These are phyloP conservation scores for Pteronotus mesoamericanus DNA, from an alignment of 2,797 vertebrate genomes.

Conservation along the genomic window DNA sequence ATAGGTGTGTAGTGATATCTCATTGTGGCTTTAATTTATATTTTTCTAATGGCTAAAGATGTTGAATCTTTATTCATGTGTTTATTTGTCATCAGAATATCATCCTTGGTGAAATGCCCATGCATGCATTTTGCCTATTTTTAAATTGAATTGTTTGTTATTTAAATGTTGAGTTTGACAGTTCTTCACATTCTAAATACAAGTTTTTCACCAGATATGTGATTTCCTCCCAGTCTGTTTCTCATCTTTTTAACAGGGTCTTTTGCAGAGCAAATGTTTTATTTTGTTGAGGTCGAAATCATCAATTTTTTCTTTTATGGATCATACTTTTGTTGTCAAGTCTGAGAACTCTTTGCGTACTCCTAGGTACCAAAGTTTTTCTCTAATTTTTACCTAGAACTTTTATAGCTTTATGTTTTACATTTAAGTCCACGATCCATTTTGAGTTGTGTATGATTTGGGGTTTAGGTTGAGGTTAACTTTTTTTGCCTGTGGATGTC, in stretches of 20 bases:
- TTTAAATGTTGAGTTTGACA: neutral
- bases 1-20: neutral
- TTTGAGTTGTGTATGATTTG: too few relatives aligned
- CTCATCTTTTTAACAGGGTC: neutral
- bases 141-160: neutral
- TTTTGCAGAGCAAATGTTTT: neutral
- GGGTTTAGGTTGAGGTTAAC: neutral
- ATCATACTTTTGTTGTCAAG: neutral
- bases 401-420: constrained; percentile 6
- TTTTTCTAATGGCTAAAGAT: neutral
- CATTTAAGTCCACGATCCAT: neutral
- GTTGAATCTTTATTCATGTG: neutral
- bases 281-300: neutral
- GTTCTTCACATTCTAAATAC: neutral
- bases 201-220: neutral
- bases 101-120: neutral
- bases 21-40: neutral
- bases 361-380: neutral
- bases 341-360: neutral
- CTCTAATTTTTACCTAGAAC: neutral
- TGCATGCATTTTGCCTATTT: neutral
- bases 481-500: neutral
- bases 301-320: neutral
- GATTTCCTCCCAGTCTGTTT: neutral
- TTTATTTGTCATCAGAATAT: neutral